Conservation (phyloP, 2,797 vertebrate genomes). For the Vespertilio murinus region DNA sequence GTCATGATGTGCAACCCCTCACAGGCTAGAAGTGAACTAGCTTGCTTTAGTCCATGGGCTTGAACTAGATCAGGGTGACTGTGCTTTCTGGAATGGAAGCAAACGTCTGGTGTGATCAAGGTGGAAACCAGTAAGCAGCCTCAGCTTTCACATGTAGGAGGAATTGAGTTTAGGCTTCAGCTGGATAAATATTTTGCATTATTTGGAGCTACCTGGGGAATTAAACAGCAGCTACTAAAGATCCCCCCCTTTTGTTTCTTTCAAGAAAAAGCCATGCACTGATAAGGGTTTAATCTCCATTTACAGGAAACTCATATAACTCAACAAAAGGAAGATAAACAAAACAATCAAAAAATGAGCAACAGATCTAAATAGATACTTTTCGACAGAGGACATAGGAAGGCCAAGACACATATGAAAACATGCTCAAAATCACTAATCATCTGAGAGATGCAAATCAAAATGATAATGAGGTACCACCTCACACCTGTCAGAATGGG, state of each 20-base stretch:
- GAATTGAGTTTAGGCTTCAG: background rate
- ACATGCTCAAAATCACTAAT: too few species aligned
- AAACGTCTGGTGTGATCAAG: background rate
- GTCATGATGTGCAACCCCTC: background rate
- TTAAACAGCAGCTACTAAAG: background rate
- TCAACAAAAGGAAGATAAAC: too few species aligned
- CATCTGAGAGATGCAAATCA: too few species aligned
- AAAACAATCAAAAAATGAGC: too few species aligned
- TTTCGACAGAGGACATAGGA: too few species aligned
- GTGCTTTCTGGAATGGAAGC: background rate
- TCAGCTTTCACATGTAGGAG: background rate
- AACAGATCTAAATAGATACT: too few species aligned
- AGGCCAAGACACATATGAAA: too few species aligned
- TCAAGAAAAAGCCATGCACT: background rate
- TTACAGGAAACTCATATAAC: too few species aligned
- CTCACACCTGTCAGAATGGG: too few species aligned
- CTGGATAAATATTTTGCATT: background rate
- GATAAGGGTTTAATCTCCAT: too few species aligned
- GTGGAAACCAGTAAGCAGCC: background rate
- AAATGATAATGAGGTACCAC: too few species aligned
- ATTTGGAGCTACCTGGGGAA: background rate
- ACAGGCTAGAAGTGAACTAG: background rate
- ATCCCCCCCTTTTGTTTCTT: background rate
- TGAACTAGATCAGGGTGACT: background rate
- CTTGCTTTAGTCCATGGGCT: background rate